Percentiles rank a stretch among this genome's conserved stretches.
Conservation (phyloP, 2,888 invertebrate genomes). For the Mystacides longicornis region DNA sequence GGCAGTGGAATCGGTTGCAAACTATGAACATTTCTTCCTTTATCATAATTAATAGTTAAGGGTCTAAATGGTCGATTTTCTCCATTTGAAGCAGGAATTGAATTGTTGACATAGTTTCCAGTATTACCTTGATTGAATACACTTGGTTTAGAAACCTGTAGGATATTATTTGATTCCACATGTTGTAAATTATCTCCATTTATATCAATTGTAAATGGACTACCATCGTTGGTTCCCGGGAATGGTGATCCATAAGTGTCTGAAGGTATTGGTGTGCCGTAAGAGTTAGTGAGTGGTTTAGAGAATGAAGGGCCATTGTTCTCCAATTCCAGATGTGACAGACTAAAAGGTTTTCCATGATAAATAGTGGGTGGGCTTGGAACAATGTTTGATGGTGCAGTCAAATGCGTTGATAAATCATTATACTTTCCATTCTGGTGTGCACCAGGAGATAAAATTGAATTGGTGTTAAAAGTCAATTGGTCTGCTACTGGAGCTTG, state of each 20-base stretch:
- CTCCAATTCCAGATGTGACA: conserved; percentile 14
- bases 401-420: conserved; percentile 15
- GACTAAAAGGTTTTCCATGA: conserved; percentile 26
- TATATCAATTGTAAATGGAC: background rate
- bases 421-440: conserved; percentile 1
- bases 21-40: conserved; percentile 41
- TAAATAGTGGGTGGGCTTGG: conserved; percentile 17
- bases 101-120: background rate
- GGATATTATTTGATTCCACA: conserved; percentile 18
- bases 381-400: conserved; percentile 11
- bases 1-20: conserved; percentile 56
- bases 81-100: background rate
- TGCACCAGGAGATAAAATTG: background rate
- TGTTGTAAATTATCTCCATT: conserved; percentile 17
- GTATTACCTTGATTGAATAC: background rate
- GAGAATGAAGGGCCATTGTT: conserved; percentile 23
- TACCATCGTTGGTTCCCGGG: conserved; percentile 27
- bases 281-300: conserved; percentile 22
- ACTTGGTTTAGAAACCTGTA: conserved; percentile 15
- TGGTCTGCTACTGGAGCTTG: conserved; percentile 20
- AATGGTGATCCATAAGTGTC: conserved; percentile 37
- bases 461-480: conserved; percentile 27
- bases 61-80: conserved; percentile 9
- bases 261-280: conserved; percentile 31
- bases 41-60: conserved; percentile 4